These are phyloP conservation scores for Leptocoma aspasia DNA, from an alignment of 2,113 vertebrate genomes.

Conservation along the genomic window DNA sequence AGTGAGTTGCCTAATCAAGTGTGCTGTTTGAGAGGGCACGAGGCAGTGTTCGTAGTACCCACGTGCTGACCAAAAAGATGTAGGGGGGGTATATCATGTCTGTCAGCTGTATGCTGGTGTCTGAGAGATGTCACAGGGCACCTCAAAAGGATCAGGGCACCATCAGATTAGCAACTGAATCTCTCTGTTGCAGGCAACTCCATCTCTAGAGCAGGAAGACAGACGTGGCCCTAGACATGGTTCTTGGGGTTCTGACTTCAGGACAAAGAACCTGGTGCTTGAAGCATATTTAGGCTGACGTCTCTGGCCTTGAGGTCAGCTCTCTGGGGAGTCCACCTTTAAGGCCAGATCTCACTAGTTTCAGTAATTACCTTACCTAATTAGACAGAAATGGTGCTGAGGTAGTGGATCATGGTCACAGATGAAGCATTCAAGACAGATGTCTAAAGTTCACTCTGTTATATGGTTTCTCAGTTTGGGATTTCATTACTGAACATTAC, in stretches of 20 bases:
- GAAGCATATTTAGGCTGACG: neutral
- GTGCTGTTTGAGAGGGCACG: neutral
- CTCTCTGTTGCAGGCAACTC: neutral
- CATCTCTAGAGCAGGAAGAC: neutral
- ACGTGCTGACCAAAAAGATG: neutral
- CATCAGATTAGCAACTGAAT: neutral
- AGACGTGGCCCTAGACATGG: neutral
- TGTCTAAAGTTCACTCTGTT: neutral
- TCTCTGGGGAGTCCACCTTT: neutral
- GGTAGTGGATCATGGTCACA: neutral
- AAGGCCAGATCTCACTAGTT: neutral
- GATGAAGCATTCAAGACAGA: neutral
- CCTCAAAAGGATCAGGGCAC: neutral
- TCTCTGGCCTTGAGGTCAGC: neutral
- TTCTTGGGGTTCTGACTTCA: neutral
- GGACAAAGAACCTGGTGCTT: neutral
- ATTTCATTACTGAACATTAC: neutral
- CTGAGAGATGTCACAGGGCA: neutral
- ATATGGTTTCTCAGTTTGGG: neutral
- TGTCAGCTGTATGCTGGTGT: neutral
- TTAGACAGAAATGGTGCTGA: neutral
- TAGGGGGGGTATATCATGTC: neutral
- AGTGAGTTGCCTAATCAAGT: neutral
- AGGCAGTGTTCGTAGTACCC: neutral
- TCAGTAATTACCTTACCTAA: neutral